These are phyloP conservation scores for Malurus melanocephalus DNA, from an alignment of 2,113 vertebrate genomes.

Conservation along the genomic window DNA sequence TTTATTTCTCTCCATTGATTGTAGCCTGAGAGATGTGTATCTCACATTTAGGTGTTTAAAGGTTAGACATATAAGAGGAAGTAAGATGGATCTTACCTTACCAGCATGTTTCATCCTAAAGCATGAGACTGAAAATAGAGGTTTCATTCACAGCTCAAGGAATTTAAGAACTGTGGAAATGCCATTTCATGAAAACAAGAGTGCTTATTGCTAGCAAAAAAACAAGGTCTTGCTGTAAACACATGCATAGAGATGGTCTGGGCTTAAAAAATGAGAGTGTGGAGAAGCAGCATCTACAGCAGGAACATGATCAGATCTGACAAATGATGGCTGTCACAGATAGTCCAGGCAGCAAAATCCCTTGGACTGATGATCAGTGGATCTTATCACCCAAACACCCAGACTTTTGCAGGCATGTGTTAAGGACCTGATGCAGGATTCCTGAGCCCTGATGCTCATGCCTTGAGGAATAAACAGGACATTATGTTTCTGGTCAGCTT, in stretches of 20 bases:
- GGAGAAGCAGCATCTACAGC: background rate
- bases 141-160: background rate
- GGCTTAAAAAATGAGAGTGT: background rate
- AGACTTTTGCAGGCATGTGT: background rate
- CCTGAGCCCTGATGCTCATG: accelerated
- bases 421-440: background rate
- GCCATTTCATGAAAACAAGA: background rate
- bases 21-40: background rate
- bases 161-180: background rate
- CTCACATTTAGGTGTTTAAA: background rate
- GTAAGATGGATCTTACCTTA: background rate
- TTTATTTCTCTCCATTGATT: background rate
- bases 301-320: background rate
- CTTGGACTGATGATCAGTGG: background rate
- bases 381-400: background rate
- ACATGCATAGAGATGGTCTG: background rate
- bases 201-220: background rate
- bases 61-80: background rate
- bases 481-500: background rate
- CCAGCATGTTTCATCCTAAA: conserved; percentile 1
- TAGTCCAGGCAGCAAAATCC: background rate
- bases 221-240: background rate
- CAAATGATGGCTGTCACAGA: background rate
- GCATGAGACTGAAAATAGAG: background rate
- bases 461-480: background rate